phyloP scores from a whole-genome alignment of 1,140 invertebrate species.

The Cotesia glomerata region DNA sequence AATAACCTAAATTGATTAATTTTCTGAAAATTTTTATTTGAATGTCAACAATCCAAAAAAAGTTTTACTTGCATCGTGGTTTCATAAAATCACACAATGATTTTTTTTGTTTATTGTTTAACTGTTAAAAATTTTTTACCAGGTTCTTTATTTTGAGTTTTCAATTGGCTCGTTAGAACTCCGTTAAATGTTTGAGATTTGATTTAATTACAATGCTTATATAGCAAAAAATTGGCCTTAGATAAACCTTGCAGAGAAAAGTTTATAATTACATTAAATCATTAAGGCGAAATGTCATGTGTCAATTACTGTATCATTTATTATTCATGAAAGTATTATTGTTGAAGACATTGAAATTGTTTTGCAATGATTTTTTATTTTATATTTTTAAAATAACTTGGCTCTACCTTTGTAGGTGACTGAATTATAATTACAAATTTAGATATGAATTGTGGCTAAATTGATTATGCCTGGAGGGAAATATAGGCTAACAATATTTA shows the following conservation, averaged over 20 bases:
- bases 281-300: neutral
- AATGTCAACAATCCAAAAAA: too few species aligned
- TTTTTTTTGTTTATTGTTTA: neutral
- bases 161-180: neutral
- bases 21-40: too few species aligned
- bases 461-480: too few species aligned
- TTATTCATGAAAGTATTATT: neutral
- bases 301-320: neutral
- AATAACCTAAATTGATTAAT: too few species aligned
- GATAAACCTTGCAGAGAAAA: neutral
- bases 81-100: too few species aligned
- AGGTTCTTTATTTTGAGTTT: neutral
- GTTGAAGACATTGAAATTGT: neutral
- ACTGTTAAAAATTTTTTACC: neutral
- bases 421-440: too few species aligned
- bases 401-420: too few species aligned
- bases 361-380: neutral
- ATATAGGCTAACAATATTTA: too few species aligned
- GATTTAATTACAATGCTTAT: constrained; percentile 32
- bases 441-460: too few species aligned
- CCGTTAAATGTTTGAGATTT: constrained; percentile 17
- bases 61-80: too few species aligned
- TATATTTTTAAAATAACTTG: neutral
- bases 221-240: constrained; percentile 33
- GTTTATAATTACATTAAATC: neutral